Percentiles rank a stretch among this genome's conserved stretches.
phyloP scores from a whole-genome alignment of 2,888 invertebrate genomes.

The Chrysodeixis includens region DNA sequence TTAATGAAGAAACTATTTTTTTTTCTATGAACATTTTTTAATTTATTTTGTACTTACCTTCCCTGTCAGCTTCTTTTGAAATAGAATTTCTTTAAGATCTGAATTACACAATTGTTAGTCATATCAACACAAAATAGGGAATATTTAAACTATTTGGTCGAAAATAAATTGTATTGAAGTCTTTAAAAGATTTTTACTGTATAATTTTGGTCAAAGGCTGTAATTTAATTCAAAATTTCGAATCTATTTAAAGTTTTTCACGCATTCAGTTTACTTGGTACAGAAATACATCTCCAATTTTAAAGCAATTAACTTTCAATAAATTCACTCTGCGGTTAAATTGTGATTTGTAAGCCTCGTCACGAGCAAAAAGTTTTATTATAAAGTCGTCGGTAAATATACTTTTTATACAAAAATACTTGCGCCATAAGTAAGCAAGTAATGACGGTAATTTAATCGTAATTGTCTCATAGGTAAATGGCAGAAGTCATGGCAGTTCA shows the following conservation, averaged over 20 bases:
- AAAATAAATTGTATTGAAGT: no score
- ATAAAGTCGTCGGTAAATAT: neutral
- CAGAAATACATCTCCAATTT: no score
- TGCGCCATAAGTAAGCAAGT: neutral
- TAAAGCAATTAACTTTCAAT: neutral
- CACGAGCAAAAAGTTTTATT: neutral
- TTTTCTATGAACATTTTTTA: neutral
- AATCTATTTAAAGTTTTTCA: no score
- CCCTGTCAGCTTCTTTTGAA: neutral
- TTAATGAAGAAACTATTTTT: neutral
- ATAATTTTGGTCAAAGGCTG: no score
- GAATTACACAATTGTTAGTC: no score
- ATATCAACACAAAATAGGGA: no score
- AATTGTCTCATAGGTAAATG: slow-evolving; percentile 10
- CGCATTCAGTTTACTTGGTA: no score
- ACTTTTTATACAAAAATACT: slow-evolving; percentile 5
- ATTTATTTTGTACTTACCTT: neutral
- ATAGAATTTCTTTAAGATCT: no score
- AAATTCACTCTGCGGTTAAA: neutral
- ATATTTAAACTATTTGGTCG: no score
- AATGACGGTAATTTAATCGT: slow-evolving; percentile 9
- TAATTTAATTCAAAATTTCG: no score
- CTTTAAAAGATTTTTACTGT: no score
- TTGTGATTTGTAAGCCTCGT: neutral
- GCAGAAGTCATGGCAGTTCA: slow-evolving; percentile 11